A percentile compares a stretch with the other conserved stretches of the same genome.
phyloP scores from a whole-genome alignment of 2,113 vertebrate genomes.

The Odocoileus virginianus region DNA sequence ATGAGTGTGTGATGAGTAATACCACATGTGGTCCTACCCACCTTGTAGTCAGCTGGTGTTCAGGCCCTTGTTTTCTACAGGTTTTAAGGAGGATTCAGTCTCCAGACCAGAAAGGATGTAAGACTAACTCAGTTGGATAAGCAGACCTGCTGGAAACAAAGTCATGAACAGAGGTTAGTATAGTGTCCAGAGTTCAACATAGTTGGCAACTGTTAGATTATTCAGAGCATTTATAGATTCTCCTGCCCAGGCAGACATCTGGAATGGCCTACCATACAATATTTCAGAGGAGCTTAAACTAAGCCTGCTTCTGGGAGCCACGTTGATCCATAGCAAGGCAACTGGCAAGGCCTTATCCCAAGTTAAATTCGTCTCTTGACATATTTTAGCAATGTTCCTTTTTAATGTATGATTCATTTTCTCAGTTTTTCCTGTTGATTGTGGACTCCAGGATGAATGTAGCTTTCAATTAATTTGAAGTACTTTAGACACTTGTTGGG shows the following conservation, averaged over 20 bases:
- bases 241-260: accelerated
- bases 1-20: background rate
- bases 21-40: background rate
- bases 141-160: background rate
- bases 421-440: background rate
- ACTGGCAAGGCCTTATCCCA: background rate
- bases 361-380: background rate
- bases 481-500: background rate
- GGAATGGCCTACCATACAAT: background rate
- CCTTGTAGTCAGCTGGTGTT: background rate
- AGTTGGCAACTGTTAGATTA: background rate
- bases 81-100: background rate
- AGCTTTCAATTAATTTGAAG: background rate
- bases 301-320: background rate
- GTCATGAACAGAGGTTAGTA: background rate
- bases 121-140: background rate
- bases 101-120: background rate
- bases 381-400: background rate
- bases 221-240: background rate
- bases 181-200: background rate
- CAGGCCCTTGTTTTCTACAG: background rate
- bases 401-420: background rate
- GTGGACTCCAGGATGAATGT: background rate
- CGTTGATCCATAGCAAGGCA: background rate
- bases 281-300: background rate